phyloP scores from a whole-genome alignment of 2,113 vertebrate species.

The Motacilla alba region DNA sequence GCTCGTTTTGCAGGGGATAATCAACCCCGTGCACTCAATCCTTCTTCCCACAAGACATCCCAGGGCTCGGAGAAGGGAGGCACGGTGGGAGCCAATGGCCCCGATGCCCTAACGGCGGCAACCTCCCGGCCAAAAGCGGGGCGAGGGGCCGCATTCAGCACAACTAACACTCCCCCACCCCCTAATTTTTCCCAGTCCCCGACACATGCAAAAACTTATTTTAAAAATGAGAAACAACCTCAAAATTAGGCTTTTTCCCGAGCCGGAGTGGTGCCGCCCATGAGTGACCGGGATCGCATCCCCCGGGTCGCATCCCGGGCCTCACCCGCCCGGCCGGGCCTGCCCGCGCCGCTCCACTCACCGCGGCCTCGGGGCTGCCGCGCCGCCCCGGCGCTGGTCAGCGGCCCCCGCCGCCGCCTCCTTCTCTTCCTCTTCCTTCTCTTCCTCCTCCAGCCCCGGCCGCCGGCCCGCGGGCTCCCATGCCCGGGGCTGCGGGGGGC shows the following conservation, averaged over 20 bases:
- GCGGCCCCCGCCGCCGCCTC: slow-evolving; percentile 7
- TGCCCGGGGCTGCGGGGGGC: too few relatives aligned
- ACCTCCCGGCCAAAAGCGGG: background rate
- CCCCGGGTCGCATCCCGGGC: background rate
- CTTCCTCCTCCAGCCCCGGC: background rate
- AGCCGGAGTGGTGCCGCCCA: background rate
- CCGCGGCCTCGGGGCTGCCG: slow-evolving; percentile 38
- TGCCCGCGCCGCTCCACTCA: slow-evolving; percentile 29
- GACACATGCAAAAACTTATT: background rate
- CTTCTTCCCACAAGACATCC: background rate
- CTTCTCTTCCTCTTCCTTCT: background rate
- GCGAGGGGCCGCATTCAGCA: background rate
- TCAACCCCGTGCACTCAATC: background rate
- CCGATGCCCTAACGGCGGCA: background rate
- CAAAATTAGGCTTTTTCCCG: background rate
- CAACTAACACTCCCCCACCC: background rate
- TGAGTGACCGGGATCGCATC: background rate
- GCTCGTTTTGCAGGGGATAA: background rate
- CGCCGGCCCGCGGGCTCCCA: too few relatives aligned
- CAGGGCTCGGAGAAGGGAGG: background rate
- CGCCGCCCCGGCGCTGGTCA: slow-evolving; percentile 16
- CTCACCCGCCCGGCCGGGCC: slow-evolving; percentile 8
- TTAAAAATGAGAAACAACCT: background rate
- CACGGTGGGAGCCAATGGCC: background rate
- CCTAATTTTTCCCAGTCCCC: background rate